Evolutionary conservation across 2,888 invertebrate genomes (phyloP).

Genomic region (Fissipunctia ypsillon): DNA sequence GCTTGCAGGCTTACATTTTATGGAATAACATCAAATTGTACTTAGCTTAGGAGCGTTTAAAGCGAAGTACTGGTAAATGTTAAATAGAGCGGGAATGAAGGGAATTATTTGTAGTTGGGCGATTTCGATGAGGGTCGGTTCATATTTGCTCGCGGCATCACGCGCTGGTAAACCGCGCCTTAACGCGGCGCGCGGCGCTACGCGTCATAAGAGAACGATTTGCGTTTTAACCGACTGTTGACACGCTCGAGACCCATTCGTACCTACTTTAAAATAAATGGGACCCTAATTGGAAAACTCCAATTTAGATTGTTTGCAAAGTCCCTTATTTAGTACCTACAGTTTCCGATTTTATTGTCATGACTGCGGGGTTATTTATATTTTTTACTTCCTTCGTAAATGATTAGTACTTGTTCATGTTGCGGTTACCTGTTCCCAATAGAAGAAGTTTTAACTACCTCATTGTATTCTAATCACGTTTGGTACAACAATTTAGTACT

Average conservation of each 20-base stretch:
- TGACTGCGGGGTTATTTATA: constrained; percentile 35
- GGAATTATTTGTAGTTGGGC: constrained; percentile 78
- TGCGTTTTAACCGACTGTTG: constrained; percentile 71
- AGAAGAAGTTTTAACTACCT: constrained; percentile 31
- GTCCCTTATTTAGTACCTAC: constrained; percentile 50
- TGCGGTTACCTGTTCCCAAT: constrained; percentile 11
- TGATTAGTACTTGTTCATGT: constrained; percentile 24
- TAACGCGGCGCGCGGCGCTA: constrained; percentile 67
- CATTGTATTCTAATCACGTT: constrained; percentile 56
- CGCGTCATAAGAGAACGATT: constrained; percentile 68
- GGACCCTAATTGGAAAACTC: constrained; percentile 67
- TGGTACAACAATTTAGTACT: constrained; percentile 19
- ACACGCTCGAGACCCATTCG: constrained; percentile 65
- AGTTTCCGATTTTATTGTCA: constrained; percentile 48
- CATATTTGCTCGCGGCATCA: constrained; percentile 80
- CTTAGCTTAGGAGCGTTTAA: constrained; percentile 57
- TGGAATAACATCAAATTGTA: constrained; percentile 63
- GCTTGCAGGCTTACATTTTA: constrained; percentile 53
- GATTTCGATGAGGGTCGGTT: constrained; percentile 74
- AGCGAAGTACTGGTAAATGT: constrained; percentile 66
- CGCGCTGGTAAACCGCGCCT: constrained; percentile 76
- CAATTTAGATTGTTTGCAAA: constrained; percentile 60
- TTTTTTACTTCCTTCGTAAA: constrained; percentile 33
- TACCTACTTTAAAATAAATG: constrained; percentile 68
- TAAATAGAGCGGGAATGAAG: constrained; percentile 78